Conservation (phyloP, 2,888 invertebrate genomes). For the Yponomeuta cagnagella region DNA sequence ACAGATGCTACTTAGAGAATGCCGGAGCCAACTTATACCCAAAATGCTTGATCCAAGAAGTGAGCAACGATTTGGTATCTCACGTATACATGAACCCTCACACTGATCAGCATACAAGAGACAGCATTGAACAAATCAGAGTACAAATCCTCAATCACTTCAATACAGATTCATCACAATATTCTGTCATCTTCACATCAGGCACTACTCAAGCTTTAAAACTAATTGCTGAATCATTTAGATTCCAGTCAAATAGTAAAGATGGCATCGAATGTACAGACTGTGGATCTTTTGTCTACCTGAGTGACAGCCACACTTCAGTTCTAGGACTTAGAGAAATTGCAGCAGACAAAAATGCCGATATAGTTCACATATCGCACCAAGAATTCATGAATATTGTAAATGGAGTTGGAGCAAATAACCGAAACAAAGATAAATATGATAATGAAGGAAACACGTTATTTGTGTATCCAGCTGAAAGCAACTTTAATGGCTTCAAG, state of each 20-base stretch:
- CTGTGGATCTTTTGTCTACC: conserved; percentile 83
- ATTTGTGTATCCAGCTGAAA: conserved; percentile 93
- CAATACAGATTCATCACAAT: conserved; percentile 85
- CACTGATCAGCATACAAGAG: conserved; percentile 87
- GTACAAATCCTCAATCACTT: conserved; percentile 90
- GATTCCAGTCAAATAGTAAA: conserved; percentile 56
- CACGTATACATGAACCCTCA: conserved; percentile 95
- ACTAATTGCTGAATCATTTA: conserved; percentile 87
- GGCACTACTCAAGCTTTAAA: conserved; percentile 94
- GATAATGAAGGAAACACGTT: conserved; percentile 65
- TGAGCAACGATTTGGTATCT: conserved; percentile 79
- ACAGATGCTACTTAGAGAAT: conserved; percentile 90
- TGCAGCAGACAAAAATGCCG: conserved; percentile 72
- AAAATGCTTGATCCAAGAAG: conserved; percentile 80
- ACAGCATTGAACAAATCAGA: conserved; percentile 89
- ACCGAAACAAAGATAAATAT: conserved; percentile 16
- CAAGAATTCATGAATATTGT: conserved; percentile 70
- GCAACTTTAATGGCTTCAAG: conserved; percentile 95
- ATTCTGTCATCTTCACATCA: conserved; percentile 93
- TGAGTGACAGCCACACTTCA: conserved; percentile 96
- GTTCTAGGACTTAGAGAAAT: conserved; percentile 93
- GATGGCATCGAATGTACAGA: conserved; percentile 31
- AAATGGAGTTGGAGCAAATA: conserved; percentile 22
- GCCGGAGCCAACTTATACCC: conserved; percentile 91
- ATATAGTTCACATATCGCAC: conserved; percentile 75